Conservation (phyloP, 2,113 vertebrate species). For the Platycercus adscitus region DNA sequence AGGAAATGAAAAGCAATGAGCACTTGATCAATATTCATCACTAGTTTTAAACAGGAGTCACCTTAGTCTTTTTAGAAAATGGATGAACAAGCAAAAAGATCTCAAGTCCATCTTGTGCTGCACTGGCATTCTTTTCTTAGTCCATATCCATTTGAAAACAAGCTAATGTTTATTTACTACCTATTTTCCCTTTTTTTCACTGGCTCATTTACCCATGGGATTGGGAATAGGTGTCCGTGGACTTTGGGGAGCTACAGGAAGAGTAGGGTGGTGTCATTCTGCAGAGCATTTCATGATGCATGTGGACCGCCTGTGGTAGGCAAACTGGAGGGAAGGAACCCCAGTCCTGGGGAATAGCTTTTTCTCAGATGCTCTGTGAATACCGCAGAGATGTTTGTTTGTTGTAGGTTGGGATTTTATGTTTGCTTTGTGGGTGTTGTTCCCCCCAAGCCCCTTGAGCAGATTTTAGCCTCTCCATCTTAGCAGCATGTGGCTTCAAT, state of each 20-base stretch:
- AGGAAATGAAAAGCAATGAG: not conserved
- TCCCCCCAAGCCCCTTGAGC: not conserved
- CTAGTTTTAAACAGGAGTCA: not conserved
- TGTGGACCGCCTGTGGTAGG: not conserved
- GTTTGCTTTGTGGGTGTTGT: slow-evolving; percentile 30
- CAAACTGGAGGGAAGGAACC: not conserved
- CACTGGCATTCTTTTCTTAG: not conserved
- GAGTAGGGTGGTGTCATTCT: not conserved
- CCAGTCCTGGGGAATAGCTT: not conserved
- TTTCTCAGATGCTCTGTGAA: not conserved
- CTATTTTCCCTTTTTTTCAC: not conserved
- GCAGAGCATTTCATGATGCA: not conserved
- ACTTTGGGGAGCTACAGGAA: not conserved
- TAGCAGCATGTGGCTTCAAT: slow-evolving; percentile 47
- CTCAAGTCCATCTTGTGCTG: not conserved
- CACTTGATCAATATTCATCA: not conserved
- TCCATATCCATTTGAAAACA: not conserved
- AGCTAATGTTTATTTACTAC: not conserved
- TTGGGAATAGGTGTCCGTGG: not conserved
- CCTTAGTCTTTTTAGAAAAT: not conserved
- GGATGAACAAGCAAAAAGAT: slow-evolving; percentile 5
- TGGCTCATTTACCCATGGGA: not conserved
- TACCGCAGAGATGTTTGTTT: not conserved
- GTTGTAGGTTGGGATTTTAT: slow-evolving; percentile 19
- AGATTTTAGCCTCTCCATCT: slow-evolving; percentile 30